A percentile compares a stretch with the other conserved stretches of the same genome.
These are phyloP conservation scores for Girardinichthys multiradiatus DNA, from an alignment of 2,113 vertebrate genomes.

Conservation along the genomic window DNA sequence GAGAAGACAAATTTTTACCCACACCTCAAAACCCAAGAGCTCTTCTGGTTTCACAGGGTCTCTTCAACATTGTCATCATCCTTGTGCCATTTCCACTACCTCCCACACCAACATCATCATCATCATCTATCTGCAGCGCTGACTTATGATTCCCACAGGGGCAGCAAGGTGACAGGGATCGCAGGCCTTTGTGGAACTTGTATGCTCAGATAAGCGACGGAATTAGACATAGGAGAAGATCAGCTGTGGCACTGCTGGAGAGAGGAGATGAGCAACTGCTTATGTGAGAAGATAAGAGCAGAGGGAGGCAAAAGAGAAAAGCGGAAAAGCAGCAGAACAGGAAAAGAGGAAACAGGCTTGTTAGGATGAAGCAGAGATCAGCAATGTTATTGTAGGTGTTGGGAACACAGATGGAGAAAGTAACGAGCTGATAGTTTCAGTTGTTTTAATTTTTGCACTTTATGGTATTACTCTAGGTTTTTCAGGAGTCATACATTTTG, in stretches of 20 bases:
- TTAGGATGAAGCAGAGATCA: neutral
- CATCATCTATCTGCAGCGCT: conserved; percentile 49
- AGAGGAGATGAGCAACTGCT: conserved; percentile 50
- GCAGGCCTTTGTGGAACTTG: conserved; percentile 67
- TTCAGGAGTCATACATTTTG: neutral
- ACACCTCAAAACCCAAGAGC: neutral
- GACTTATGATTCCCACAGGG: conserved; percentile 66
- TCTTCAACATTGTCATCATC: neutral
- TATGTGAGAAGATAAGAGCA: conserved; percentile 51
- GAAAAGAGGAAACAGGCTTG: neutral
- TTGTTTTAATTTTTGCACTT: conserved; percentile 2
- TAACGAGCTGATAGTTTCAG: neutral
- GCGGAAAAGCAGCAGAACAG: neutral
- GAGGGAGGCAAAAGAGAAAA: neutral
- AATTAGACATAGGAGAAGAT: conserved; percentile 73
- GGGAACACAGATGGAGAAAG: conserved; percentile 4
- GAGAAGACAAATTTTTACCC: neutral
- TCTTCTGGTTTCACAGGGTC: conserved; percentile 13
- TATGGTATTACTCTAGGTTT: neutral
- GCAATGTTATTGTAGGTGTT: conserved; percentile 5
- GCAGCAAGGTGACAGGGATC: conserved; percentile 65
- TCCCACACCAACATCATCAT: neutral
- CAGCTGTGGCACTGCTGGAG: conserved; percentile 55
- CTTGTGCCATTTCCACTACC: conserved; percentile 8
- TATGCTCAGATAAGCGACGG: conserved; percentile 77